Evolutionary conservation across 2,888 invertebrate genomes (phyloP), one percentile per base, ranked within the genome.

Genomic region (Cheilosia vernalis): DNA sequence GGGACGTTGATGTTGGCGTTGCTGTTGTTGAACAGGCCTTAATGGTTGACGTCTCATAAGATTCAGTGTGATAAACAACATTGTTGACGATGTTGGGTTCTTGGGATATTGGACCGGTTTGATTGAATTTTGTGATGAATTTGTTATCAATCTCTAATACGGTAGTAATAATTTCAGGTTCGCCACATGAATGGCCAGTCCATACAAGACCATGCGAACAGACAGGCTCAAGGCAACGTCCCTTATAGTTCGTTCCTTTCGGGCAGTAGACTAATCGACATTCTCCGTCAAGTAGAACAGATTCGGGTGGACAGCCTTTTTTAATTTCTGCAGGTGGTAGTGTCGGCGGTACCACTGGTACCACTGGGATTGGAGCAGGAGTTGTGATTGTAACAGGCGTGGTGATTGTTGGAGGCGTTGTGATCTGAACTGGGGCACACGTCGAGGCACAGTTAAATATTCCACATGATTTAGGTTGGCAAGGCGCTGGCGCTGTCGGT

Each of bases 191-290:
- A 0, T 58, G 13, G 1, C 85, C 81, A 10, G 66, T 77, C 85
- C 85, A 85, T 7, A 85, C 85, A 15, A 77, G 55, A 19, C 81
- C 81, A 47, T 77, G n/a, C 1, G 30, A 2, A 30, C 85, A 85
- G 7, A 77, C 70, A 6, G 81, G 67, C 33, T 81, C 72, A 2
- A 81, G 15, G n/a, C 85, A 85, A 2, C 81, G 76, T 4, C 85
- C 85, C 13, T 40, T 66, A 9, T 77, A 17, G 1, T 51, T 37
- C 15, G 42, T 40, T 33, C 85, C 85, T 13, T 67, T 66, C 0
- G 67, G n/a, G 15, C 85, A 85, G 9, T 67, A 81, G 6, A 67
- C 55, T 21, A 72, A 49, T 0, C 81, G 81, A 49, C 85, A 85
- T 15, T 37, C 15, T 9, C 72, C 76, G 15, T 56, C 72, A 24